These are phyloP conservation scores for Brachionus paranguensis DNA, from an alignment of 1,140 invertebrate genomes.

Conservation along the genomic window DNA sequence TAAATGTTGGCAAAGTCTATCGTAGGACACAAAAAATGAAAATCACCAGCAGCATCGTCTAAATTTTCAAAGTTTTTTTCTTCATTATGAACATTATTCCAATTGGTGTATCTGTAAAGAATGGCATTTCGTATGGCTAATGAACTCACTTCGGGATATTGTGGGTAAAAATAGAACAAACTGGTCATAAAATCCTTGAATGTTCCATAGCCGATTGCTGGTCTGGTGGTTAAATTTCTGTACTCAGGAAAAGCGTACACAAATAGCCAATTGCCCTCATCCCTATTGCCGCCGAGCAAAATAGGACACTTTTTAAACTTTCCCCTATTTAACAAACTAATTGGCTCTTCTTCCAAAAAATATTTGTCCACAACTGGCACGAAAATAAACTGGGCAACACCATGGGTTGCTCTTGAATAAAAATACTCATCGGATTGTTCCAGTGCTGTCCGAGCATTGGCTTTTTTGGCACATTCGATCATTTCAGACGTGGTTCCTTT, in stretches of 20 bases:
- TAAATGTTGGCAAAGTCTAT: conserved; percentile 85
- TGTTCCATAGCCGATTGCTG: conserved; percentile 45
- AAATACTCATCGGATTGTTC: conserved; percentile 73
- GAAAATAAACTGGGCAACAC: conserved; percentile 72
- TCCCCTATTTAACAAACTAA: conserved; percentile 66
- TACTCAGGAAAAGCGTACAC: conserved; percentile 23
- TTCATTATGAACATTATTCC: conserved; percentile 38
- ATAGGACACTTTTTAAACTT: conserved; percentile 90
- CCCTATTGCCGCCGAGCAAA: conserved; percentile 81
- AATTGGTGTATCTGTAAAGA: conserved; percentile 48
- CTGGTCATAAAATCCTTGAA: conserved; percentile 55
- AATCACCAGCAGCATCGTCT: conserved; percentile 65
- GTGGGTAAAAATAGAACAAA: conserved; percentile 74
- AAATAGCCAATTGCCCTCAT: conserved; percentile 65
- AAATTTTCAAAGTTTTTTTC: conserved; percentile 36
- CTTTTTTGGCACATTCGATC: conserved; percentile 69
- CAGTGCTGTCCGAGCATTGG: conserved; percentile 67
- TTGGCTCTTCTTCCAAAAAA: conserved; percentile 78
- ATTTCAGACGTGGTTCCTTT: conserved; percentile 61
- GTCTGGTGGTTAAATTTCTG: conserved; percentile 45
- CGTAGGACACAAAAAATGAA: conserved; percentile 88
- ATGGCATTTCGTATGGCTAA: conserved; percentile 58
- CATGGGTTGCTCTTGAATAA: conserved; percentile 63
- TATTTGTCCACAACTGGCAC: conserved; percentile 85
- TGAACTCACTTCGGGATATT: conserved; percentile 23